phyloP scores from a whole-genome alignment of 2,888 invertebrate genomes.

The Leucoma salicis region DNA sequence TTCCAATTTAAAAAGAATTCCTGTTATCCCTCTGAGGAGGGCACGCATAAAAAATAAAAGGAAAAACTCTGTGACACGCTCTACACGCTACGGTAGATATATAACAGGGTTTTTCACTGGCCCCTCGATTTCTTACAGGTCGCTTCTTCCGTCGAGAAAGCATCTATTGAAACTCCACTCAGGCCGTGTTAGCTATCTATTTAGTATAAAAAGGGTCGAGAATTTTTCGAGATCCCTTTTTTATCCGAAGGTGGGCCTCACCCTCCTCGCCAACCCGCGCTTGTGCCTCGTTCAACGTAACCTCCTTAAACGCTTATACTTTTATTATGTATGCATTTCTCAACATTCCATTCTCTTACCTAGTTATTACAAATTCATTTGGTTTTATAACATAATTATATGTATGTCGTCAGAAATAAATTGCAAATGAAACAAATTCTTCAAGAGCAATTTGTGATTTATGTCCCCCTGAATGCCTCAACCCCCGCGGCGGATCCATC shows the following conservation, averaged over 20 bases:
- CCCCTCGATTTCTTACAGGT: slow-evolving; percentile 79
- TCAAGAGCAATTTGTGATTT: slow-evolving; percentile 30
- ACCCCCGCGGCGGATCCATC: slow-evolving; percentile 13
- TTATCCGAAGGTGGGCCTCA: slow-evolving; percentile 65
- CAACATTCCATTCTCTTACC: slow-evolving; percentile 5
- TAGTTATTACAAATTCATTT: not conserved
- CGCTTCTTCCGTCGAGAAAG: slow-evolving; percentile 79
- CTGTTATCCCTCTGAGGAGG: slow-evolving; percentile 76
- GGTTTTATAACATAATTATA: not conserved
- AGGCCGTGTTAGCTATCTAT: slow-evolving; percentile 82
- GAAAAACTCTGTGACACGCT: slow-evolving; percentile 74
- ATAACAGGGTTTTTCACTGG: slow-evolving; percentile 57
- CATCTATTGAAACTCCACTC: slow-evolving; percentile 83
- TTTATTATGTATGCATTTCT: slow-evolving; percentile 26
- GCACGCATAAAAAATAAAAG: slow-evolving; percentile 80
- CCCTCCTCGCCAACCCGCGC: slow-evolving; percentile 37
- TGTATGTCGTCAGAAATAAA: not conserved
- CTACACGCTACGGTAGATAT: slow-evolving; percentile 47
- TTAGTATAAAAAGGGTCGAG: slow-evolving; percentile 82
- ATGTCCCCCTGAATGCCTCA: slow-evolving; percentile 14
- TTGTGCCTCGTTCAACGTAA: slow-evolving; percentile 22
- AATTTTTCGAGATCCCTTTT: slow-evolving; percentile 77
- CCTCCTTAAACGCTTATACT: slow-evolving; percentile 19
- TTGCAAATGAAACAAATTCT: slow-evolving; percentile 15
- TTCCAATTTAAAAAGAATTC: slow-evolving; percentile 83